Evolutionary conservation across 2,888 invertebrate species (phyloP), one percentile per base, ranked within the genome.

Genomic region (Drepanosiphum platanoidis): DNA sequence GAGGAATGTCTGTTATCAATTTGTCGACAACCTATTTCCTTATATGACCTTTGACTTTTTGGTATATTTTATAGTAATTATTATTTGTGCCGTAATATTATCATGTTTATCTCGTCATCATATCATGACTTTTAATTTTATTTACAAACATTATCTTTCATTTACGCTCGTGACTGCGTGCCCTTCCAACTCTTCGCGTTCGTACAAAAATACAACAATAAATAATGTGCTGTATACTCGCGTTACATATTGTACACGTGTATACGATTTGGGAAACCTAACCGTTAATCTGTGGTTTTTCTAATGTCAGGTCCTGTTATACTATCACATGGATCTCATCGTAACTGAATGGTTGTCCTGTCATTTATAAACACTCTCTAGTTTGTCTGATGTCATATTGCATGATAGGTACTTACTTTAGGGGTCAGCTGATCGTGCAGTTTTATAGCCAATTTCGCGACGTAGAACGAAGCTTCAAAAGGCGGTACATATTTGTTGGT

Each of bases 401-500:
- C 3, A 1, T 5, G 30, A 11, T 18, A 34, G 5, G 42, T 66
- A 89, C 91, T 90, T 88, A 93, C 93, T 88, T 91, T 92, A 86
- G 90, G 91, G 52, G 92, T 90, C 87, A 93, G 91, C 30, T 88
- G 86, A 91, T 90, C 86, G 91, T 90, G 88, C 90, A 90, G 88
- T 46, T 92, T 91, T 81, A 95, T 89, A 72, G 92, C 91, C 82
- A 94, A 91, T 88, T 92, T 91, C 52, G 92, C 89, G 87, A 93
- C 92, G 90, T 92, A 94, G 91, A 94, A 95, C 86, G 92, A 92
- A 0, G 94, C 92, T 61, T 91, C 89, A 89, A 94, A 94, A 71
- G 94, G 94, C 0, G 94, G 93, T 0, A 89, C 87, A 13, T 89
- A 89, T 34, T 88, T 88, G 88, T 88, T 89, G 88, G 83, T 88